Percentiles rank a stretch among this genome's conserved stretches.
phyloP scores from a whole-genome alignment of 2,113 vertebrate species.

The Bettongia penicillata region DNA sequence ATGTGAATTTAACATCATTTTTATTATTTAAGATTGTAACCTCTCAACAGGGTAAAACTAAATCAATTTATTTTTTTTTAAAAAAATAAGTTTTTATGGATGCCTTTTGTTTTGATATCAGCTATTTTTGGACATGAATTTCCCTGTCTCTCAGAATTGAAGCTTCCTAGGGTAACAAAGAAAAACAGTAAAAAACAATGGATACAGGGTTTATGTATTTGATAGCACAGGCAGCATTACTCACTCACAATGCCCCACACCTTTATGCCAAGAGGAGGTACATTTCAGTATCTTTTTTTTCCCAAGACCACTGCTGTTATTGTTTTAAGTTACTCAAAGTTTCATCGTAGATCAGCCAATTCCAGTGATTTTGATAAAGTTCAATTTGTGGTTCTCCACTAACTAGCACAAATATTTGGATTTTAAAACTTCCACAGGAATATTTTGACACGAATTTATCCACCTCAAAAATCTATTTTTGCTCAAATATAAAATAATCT shows the following conservation, averaged over 20 bases:
- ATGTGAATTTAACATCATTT: constrained; percentile 50
- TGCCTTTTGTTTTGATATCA: neutral
- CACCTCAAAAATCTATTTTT: neutral
- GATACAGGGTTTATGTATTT: neutral
- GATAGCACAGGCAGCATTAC: neutral
- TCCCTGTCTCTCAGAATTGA: neutral
- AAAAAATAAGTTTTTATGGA: neutral
- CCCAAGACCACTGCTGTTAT: neutral
- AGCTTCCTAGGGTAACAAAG: neutral
- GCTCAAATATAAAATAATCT: neutral
- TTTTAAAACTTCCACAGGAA: constrained; percentile 43
- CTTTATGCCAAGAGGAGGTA: neutral
- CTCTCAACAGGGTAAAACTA: constrained; percentile 7
- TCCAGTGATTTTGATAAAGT: constrained; percentile 17
- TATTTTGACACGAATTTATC: constrained; percentile 23
- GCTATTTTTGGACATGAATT: neutral
- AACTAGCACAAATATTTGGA: constrained; percentile 25
- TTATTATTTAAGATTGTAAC: constrained; percentile 27
- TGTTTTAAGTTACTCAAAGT: neutral
- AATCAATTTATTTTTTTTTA: neutral
- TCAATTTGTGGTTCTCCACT: neutral
- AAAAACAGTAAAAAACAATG: neutral
- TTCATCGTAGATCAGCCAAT: neutral
- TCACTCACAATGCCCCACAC: neutral
- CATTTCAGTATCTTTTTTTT: neutral